Evolutionary conservation across 37 sponge, comb jelly and placozoan species (phyloP), one percentile per base, ranked within the genome.

Genomic region (Halichondria panicea): DNA sequence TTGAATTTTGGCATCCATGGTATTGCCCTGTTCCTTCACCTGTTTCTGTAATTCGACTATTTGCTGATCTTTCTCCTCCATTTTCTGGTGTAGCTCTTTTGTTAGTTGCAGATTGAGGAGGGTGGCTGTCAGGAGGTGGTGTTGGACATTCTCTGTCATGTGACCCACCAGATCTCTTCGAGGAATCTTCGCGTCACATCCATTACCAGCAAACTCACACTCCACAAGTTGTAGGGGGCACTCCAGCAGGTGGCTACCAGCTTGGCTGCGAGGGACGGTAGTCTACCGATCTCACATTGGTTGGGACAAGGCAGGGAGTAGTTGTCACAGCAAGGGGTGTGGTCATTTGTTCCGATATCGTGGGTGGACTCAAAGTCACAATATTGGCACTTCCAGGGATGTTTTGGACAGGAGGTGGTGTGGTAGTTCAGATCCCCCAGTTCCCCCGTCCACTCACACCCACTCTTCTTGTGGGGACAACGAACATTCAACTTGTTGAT

Each of bases 401-500:
- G 83, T 31, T 74, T 63, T 2, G 53, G 31, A 43, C 83, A 82
- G 18, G 67, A 56, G 18, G 45, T 54, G 0, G 60, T 8, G 38
- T 82, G 83, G 37, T 65, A 39, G 15, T 56, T 11, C 0, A 74
- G 19, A 0, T 68, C 43, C 4, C 35, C 56, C 1, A 74, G 43
- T 28, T 64, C 36, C 27, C 83, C 83, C 57, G 67, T 68, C 83
- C 83, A 82, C 43, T 82, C 43, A 40, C 83, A 82, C 33, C 75
- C 75, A 35, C 57, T 74, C 6, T 12, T 18, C n/a, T 13, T 55
- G 75, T 82, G 31, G 43, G 66, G 59, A 31, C 83, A 82, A 3
- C 48, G 33, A 27, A 82, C 75, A 21, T 55, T 54, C 34, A 66
- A 22, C 35, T 65, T 75, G 11, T 48, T 36, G 4, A 74, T n/a